phyloP scores from a whole-genome alignment of 2,113 vertebrate genomes.

The Esox niger region DNA sequence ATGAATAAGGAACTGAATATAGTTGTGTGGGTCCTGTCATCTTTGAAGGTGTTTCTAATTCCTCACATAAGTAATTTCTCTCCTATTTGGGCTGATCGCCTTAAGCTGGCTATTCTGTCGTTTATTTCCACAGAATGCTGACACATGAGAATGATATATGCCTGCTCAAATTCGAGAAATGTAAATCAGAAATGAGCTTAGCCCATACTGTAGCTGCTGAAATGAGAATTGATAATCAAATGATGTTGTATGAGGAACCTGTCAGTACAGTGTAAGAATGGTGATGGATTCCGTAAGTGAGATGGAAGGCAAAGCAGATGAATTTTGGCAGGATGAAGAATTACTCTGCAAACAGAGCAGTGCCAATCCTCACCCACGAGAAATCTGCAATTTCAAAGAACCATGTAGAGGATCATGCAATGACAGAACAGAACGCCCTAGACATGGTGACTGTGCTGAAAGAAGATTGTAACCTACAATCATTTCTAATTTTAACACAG shows the following conservation, averaged over 20 bases:
- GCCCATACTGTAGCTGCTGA: conserved; percentile 35
- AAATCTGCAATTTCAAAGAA: conserved; percentile 41
- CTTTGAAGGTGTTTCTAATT: conserved; percentile 38
- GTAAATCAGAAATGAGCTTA: conserved; percentile 66
- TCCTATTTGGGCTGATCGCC: conserved; percentile 39
- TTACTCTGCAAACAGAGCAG: conserved; percentile 33
- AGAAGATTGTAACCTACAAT: too few species aligned
- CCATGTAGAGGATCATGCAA: conserved; percentile 29
- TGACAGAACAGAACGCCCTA: conserved; percentile 28
- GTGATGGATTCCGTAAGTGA: conserved; percentile 65
- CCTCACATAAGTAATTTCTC: conserved; percentile 49
- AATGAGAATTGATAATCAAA: conserved; percentile 73
- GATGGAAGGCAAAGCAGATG: conserved; percentile 64
- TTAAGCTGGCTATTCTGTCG: conserved; percentile 52
- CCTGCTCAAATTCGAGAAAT: conserved; percentile 52
- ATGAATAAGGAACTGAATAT: too few species aligned
- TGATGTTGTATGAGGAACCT: conserved; percentile 68
- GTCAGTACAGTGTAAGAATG: conserved; percentile 61
- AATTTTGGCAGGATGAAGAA: conserved; percentile 69
- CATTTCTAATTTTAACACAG: too few species aligned
- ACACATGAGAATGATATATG: conserved; percentile 70
- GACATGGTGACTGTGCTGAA: too few species aligned
- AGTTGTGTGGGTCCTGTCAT: conserved; percentile 38
- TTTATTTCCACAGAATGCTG: conserved; percentile 43
- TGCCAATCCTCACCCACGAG: too few species aligned